Conservation (phyloP, 2,113 vertebrate genomes). For the Scophthalmus maximus region DNA sequence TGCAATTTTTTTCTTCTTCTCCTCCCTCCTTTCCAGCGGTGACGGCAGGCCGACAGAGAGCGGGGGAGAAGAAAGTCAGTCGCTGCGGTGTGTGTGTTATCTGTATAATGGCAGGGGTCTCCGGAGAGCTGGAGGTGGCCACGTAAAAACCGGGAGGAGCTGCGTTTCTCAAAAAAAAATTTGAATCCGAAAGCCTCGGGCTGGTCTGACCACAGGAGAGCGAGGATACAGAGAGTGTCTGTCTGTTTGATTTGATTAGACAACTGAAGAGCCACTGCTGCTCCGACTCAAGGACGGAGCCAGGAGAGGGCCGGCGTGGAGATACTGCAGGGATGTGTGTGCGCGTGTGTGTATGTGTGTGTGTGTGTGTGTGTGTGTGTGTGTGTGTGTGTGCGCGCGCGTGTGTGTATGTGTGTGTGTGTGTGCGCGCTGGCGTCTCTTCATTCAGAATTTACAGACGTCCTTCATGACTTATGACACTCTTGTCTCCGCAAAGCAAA, state of each 20-base stretch:
- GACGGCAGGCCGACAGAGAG: constrained; percentile 17
- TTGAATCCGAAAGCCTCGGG: constrained; percentile 44
- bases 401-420: too few species aligned
- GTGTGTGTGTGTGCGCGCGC: constrained; percentile 10
- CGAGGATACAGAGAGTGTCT: neutral
- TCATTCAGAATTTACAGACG: constrained; percentile 42
- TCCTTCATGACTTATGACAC: constrained; percentile 41
- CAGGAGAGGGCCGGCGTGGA: constrained; percentile 21
- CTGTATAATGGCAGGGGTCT: constrained; percentile 47
- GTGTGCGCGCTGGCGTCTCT: constrained; percentile 9
- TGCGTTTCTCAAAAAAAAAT: constrained; percentile 27
- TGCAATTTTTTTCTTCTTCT: constrained; percentile 52
- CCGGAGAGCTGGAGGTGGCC: constrained; percentile 39
- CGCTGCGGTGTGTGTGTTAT: constrained; percentile 37
- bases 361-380: constrained; percentile 6
- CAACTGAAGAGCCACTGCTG: constrained; percentile 36
- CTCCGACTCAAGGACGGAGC: constrained; percentile 31
- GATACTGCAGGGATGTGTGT: neutral
- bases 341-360: constrained; percentile 9
- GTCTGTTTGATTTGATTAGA: constrained; percentile 59
- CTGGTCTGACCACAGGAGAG: constrained; percentile 37
- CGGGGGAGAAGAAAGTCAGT: constrained; percentile 21
- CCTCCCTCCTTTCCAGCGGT: constrained; percentile 3
- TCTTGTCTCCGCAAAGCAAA: constrained; percentile 20
- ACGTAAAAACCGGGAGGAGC: neutral